Percentiles rank a stretch among this genome's conserved stretches.
Conservation (phyloP, 37 sponge, comb jelly and placozoan genomes). For the Haliclona indistincta region DNA sequence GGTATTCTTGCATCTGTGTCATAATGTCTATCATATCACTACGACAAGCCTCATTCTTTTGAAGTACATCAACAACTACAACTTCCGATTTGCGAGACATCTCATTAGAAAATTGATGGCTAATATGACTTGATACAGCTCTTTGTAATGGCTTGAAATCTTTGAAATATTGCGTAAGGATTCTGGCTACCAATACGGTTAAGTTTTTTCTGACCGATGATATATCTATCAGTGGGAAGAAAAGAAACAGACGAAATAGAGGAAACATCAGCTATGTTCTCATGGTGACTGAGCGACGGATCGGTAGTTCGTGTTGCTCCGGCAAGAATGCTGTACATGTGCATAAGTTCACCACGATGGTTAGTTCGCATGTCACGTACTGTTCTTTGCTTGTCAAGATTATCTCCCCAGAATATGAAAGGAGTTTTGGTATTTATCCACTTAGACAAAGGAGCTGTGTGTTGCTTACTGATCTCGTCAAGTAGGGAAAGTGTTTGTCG, state of each 20-base stretch:
- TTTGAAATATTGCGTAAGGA: not conserved
- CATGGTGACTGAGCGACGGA: not conserved
- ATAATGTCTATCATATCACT: slow-evolving; percentile 44
- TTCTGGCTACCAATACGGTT: not conserved
- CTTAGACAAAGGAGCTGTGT: slow-evolving; percentile 1
- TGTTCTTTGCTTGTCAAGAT: slow-evolving; percentile 18
- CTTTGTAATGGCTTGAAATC: not conserved
- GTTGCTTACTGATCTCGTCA: slow-evolving; percentile 2
- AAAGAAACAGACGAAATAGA: not conserved
- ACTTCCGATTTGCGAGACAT: slow-evolving; percentile 18
- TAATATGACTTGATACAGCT: slow-evolving; percentile 8
- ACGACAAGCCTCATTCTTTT: slow-evolving; percentile 27
- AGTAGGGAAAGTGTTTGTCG: not conserved
- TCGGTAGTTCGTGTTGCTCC: not conserved
- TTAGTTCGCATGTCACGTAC: slow-evolving; percentile 19
- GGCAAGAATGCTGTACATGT: slow-evolving; percentile 34
- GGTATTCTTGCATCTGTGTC: slow-evolving; percentile 21
- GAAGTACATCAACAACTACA: slow-evolving; percentile 32
- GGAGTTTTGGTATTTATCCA: not conserved
- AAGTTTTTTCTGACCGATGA: not conserved
- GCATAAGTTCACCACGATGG: slow-evolving; percentile 15
- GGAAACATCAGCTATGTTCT: not conserved
- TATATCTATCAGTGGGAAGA: slow-evolving; percentile 31
- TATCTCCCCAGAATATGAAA: slow-evolving; percentile 15
- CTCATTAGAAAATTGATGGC: slow-evolving; percentile 18